phyloP scores from a whole-genome alignment of 2,888 invertebrate species.

The Drosophila phalerata region DNA sequence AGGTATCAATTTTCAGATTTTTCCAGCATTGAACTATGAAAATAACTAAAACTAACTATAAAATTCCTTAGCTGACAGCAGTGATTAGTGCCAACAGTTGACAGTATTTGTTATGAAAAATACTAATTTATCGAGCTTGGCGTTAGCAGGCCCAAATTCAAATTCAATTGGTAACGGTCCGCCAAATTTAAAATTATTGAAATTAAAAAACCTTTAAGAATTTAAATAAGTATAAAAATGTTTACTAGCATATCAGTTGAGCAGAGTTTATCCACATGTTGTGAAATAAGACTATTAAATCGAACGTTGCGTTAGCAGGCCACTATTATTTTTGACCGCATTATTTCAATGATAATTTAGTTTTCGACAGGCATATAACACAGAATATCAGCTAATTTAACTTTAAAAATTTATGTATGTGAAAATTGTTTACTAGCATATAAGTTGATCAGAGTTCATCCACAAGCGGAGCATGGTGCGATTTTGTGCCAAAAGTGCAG shows the following conservation, averaged over 20 bases:
- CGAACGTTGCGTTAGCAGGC: constrained; percentile 13
- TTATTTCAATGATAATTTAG: constrained; percentile 38
- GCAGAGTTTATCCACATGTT: constrained; percentile 6
- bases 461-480: constrained; percentile 59
- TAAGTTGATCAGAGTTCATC: constrained; percentile 54
- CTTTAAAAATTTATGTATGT: constrained; percentile 57
- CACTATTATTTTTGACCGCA: constrained; percentile 19
- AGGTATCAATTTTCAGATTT: no score
- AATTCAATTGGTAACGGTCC: no score
- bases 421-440: constrained; percentile 45
- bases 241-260: constrained; percentile 5
- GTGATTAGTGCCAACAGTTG: no score
- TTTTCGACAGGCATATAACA: constrained; percentile 51
- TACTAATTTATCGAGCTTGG: no score
- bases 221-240: constrained; percentile 1
- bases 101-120: no score
- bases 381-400: constrained; percentile 55
- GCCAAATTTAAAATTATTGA: no score
- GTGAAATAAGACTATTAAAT: constrained; percentile 27
- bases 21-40: no score
- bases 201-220: no score
- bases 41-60: no score
- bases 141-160: no score
- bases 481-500: constrained; percentile 61
- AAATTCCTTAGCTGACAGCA: no score